Evolutionary conservation across 53 echinoderm and acorn worm genomes (phyloP), one percentile per base, ranked within the genome.

Genomic region (Stichopus horrens): DNA sequence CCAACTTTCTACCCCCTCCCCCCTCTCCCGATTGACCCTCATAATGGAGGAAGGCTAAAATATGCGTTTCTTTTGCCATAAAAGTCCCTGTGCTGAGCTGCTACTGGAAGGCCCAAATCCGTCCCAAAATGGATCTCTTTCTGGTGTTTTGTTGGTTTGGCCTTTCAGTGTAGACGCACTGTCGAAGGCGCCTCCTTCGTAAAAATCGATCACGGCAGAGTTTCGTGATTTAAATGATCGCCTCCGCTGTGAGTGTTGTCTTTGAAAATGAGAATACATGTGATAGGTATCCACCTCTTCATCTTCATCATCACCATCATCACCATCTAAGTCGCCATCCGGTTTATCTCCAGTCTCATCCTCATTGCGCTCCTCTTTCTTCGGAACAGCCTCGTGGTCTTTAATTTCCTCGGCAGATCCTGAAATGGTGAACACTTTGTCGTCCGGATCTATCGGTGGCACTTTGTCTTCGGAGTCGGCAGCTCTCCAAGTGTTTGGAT

Each of bases 161-260:
- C 58, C 66, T 82, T 18, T 23, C 21, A 77, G 22, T 76, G 73
- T 60, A 76, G 74, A 54, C 75, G 88, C 20, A 76, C 21, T 52
- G 88, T 88, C 20, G 5, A 88, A 91, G 22, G 88, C 63, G 56
- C 94, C 94, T 53, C 94, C 92, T 80, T 94, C 94, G 88, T 94
- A 94, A 83, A 90, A 92, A 23, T 94, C 92, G 57, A 94, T 90
- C n/a, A 94, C 88, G 9, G 94, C 90, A 76, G 92, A 92, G 74
- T 94, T 94, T 21, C 91, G 86, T 9, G 91, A 89, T 23, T 76
- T 83, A 23, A 91, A 88, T 20, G 94, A 90, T 2, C 84, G 16
- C 53, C 92, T 65, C n/a, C 85, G 11, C 37, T 85, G 65, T 4
- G 85, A 85, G 51, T 85, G 63, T 0, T 65, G 52, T 11, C 66